Evolutionary conservation across 2,113 vertebrate genomes (phyloP), one percentile per base, ranked within the genome.

Genomic region (Microcebus jonahi): DNA sequence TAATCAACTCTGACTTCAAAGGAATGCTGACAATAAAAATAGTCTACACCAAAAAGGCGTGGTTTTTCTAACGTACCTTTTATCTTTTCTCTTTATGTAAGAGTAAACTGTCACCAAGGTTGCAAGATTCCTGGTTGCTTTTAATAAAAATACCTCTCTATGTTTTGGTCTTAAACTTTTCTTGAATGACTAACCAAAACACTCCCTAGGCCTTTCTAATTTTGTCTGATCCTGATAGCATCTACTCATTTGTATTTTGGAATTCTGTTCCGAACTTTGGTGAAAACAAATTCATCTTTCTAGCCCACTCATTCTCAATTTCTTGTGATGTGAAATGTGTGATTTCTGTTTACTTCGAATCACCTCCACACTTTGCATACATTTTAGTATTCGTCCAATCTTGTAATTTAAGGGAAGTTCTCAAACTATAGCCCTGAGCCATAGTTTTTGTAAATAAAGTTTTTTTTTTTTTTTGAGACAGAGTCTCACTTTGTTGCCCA

Each of bases 101-200:
- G 23, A 29, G 65, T 34, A 86, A 97, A 87, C 17, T 77, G 29
- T 25, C 71, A 95, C 76, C 20, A 80, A 91, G 71, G 55, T 0
- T 36, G n/a, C 13, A 95, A 67, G n/a, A 34, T 55, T 94, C 48
- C 83, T 86, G n/a, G 39, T 39, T 59, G 59, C 29, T 96, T 96
- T 85, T 53, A 91, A 97, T 50, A 34, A 93, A 96, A 29, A 76
- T n/a, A 39, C 27, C 82, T 86, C 91, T 88, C 91, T 50, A 77
- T 67, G 65, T 84, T 86, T 96, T 57, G 80, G 86, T 50, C 12
- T 95, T 84, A 89, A 80, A 89, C 27, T 88, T 85, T 84, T 96
- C 87, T 90, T 95, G 57, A 87, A 95, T 7, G 21, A 88, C 14
- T 17, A 53, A 5, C 39, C 36, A 63, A 76, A 79, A 76, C 3